These are phyloP conservation scores for Scaptodrosophila lebanonensis DNA, from an alignment of 1,140 invertebrate genomes.

Conservation along the genomic window DNA sequence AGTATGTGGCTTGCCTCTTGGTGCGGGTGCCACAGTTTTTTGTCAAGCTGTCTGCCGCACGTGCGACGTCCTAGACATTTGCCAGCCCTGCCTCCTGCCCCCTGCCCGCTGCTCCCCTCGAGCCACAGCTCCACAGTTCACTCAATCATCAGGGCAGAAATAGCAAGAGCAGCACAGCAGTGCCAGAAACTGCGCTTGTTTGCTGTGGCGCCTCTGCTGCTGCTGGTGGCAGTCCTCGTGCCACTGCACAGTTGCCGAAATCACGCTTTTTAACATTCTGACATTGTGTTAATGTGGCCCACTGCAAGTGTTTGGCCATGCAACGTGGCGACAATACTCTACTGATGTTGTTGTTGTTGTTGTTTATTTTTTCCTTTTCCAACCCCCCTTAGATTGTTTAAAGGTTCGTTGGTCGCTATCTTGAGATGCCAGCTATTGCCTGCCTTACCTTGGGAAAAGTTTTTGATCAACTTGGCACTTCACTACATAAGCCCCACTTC, in stretches of 20 bases:
- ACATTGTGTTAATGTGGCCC: conserved; percentile 72
- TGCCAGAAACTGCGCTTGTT: conserved; percentile 55
- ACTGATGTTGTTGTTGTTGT: background rate
- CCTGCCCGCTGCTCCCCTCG: conserved; percentile 11
- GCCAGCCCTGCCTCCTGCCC: background rate
- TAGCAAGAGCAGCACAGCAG: conserved; percentile 5
- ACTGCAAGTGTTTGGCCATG: conserved; percentile 42
- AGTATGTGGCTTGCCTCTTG: conserved; percentile 7
- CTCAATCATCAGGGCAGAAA: conserved; percentile 67
- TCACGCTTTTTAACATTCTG: conserved; percentile 72
- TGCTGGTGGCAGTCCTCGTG: background rate
- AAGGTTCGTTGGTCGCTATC: conserved; percentile 10
- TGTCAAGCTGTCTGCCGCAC: conserved; percentile 73
- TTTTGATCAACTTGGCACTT: conserved; percentile 31
- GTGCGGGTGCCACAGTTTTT: conserved; percentile 61
- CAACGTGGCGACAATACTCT: background rate
- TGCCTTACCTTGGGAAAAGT: conserved; percentile 17
- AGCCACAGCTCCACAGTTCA: conserved; percentile 59
- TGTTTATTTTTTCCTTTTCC: background rate
- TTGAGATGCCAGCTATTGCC: conserved; percentile 6
- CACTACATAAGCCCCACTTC: too few relatives aligned
- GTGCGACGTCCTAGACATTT: conserved; percentile 36
- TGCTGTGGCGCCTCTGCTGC: conserved; percentile 28
- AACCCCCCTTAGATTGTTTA: conserved; percentile 14
- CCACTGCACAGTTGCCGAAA: conserved; percentile 33